Conservation (phyloP, 2,888 invertebrate species). For the Neelides folsomi region DNA sequence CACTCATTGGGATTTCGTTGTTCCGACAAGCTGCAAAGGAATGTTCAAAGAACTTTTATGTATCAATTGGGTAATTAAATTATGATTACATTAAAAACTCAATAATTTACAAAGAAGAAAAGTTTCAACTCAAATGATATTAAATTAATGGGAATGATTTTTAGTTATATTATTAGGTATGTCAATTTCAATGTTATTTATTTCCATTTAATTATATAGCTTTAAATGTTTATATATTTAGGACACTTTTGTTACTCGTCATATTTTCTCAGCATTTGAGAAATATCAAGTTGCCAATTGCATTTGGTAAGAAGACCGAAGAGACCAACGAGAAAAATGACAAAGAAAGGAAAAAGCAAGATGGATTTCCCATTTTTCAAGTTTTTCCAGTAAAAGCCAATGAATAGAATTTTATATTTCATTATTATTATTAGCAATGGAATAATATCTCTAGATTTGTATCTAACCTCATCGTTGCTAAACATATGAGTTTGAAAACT, state of each 20-base stretch:
- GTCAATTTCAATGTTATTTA: background rate
- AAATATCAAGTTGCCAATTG: constrained; percentile 5
- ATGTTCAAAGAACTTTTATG: constrained; percentile 40
- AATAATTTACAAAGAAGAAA: no score
- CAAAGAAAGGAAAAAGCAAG: constrained; percentile 9
- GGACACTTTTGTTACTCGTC: constrained; percentile 20
- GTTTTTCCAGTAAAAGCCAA: constrained; percentile 8
- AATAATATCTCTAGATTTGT: constrained; percentile 7
- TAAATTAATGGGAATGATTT: background rate
- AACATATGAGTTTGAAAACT: no score
- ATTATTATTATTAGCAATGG: no score
- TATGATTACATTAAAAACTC: no score
- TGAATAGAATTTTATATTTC: constrained; percentile 5
- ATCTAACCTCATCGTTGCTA: no score
- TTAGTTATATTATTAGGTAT: background rate
- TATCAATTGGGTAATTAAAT: constrained; percentile 38
- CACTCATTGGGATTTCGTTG: constrained; percentile 41
- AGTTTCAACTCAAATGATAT: no score
- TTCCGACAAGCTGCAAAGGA: constrained; percentile 39
- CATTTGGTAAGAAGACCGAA: background rate
- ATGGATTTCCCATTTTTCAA: constrained; percentile 6
- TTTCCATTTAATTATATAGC: background rate
- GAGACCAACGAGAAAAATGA: background rate
- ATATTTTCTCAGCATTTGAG: constrained; percentile 22
- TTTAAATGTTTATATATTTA: background rate